phyloP scores from a whole-genome alignment of 2,888 invertebrate species.

The Macrophya alboannulata region DNA sequence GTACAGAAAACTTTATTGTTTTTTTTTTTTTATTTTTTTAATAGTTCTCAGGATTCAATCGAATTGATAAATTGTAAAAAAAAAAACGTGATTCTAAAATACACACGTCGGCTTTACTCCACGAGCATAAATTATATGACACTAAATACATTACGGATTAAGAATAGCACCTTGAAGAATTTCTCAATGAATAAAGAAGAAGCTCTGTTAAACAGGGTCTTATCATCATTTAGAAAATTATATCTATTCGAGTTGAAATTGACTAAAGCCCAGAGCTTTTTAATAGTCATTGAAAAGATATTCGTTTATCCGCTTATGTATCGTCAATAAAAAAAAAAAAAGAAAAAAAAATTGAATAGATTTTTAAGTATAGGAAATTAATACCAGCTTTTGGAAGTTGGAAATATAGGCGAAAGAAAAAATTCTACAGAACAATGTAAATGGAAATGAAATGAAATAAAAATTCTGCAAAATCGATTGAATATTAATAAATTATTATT shows the following conservation, averaged over 20 bases:
- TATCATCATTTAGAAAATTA: neutral
- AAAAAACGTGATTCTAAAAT: neutral
- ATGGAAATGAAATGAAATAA: slow-evolving; percentile 2
- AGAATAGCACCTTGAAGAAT: neutral
- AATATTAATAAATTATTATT: neutral
- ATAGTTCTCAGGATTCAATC: neutral
- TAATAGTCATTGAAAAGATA: neutral
- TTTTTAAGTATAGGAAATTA: neutral
- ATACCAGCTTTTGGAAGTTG: neutral
- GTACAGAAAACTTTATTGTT: neutral
- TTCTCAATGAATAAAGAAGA: neutral
- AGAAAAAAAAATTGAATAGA: no score
- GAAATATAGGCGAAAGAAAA: neutral
- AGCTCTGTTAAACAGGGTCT: neutral
- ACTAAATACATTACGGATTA: neutral
- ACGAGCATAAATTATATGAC: no score
- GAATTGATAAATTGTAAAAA: neutral
- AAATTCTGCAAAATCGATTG: neutral
- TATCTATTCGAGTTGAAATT: neutral
- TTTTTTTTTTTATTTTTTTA: no score
- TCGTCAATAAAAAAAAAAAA: no score
- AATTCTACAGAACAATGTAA: neutral
- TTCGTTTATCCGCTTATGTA: neutral
- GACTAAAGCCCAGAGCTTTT: neutral
- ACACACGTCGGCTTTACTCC: neutral